Evolutionary conservation across 1,140 invertebrate species (phyloP).

Genomic region (Samia ricini): DNA sequence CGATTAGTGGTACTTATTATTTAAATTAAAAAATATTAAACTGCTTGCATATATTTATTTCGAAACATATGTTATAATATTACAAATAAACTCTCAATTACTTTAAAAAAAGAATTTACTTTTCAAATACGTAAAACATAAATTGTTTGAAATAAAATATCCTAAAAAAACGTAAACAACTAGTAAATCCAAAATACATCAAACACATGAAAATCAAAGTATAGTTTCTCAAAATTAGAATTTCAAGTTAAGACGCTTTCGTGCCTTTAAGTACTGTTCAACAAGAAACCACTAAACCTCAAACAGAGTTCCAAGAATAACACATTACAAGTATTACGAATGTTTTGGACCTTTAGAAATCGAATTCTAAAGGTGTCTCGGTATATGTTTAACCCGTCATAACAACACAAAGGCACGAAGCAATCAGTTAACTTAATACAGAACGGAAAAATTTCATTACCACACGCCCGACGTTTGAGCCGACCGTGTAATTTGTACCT

Average conservation of each 20-base stretch:
- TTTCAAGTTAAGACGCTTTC: background rate
- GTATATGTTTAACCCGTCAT: background rate
- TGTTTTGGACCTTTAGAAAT: background rate
- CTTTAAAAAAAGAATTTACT: too few relatives aligned
- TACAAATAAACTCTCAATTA: too few relatives aligned
- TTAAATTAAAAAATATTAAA: too few relatives aligned
- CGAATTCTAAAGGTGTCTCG: background rate
- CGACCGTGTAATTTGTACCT: slow-evolving; percentile 10
- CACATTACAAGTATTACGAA: background rate
- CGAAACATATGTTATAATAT: too few relatives aligned
- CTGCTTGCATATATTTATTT: too few relatives aligned
- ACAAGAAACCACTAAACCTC: background rate
- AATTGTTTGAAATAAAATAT: too few relatives aligned
- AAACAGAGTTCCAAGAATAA: background rate
- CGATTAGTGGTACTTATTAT: too few relatives aligned
- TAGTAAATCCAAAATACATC: too few relatives aligned
- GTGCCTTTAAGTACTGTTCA: background rate
- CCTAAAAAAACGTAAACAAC: too few relatives aligned
- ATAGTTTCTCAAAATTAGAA: background rate
- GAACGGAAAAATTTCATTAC: slow-evolving; percentile 7
- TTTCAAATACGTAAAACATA: too few relatives aligned
- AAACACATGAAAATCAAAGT: too few relatives aligned
- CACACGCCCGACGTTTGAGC: slow-evolving; percentile 6
- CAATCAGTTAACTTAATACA: slow-evolving; percentile 9
- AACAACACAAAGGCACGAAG: slow-evolving; percentile 10